These are phyloP conservation scores for Nannospalax galili DNA, from an alignment of 2,113 vertebrate genomes.

Conservation along the genomic window DNA sequence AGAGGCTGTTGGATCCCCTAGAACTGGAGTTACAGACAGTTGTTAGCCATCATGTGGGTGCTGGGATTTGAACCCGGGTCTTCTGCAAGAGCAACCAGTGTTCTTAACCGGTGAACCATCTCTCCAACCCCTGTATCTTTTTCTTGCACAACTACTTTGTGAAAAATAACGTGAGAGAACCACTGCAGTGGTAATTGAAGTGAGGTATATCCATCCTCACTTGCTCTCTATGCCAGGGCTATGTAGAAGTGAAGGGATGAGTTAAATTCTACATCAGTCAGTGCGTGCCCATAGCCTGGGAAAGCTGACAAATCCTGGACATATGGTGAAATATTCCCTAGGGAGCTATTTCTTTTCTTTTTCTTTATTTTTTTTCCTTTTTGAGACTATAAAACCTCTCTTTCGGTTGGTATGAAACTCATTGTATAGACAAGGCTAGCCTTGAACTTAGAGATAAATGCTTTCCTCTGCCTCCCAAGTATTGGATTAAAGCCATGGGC, in stretches of 20 bases:
- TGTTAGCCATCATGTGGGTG: too few species aligned
- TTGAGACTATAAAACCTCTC: neutral
- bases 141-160: neutral
- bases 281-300: too few species aligned
- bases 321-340: too few species aligned
- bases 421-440: neutral
- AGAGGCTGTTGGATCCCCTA: too few species aligned
- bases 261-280: conserved; percentile 9
- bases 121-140: too few species aligned
- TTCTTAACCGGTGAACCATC: too few species aligned
- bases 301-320: too few species aligned
- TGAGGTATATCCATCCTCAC: neutral
- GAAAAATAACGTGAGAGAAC: conserved; percentile 30
- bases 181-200: neutral
- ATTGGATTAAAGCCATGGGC: neutral
- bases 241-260: neutral
- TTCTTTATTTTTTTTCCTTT: neutral
- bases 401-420: neutral
- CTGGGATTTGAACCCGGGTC: too few species aligned
- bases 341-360: too few species aligned
- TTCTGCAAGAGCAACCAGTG: too few species aligned
- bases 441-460: neutral
- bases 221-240: conserved; percentile 23
- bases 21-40: too few species aligned
- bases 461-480: neutral